These are phyloP conservation scores for Druceiella hillmani DNA, from an alignment of 2,888 invertebrate genomes.

Conservation along the genomic window DNA sequence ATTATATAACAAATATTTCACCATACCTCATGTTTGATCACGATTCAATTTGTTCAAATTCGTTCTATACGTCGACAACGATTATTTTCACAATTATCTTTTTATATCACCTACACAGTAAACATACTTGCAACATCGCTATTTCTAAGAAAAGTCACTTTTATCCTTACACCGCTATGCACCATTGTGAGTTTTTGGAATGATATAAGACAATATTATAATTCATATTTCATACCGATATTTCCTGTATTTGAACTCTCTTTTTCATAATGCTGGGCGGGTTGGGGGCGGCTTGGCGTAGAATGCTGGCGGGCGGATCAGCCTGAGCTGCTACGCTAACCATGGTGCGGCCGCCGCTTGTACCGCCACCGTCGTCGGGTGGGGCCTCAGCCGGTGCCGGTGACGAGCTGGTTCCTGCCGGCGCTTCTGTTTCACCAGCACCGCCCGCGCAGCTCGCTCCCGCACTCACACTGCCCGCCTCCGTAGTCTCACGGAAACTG, in stretches of 20 bases:
- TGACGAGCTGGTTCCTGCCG: conserved; percentile 46
- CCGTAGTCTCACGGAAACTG: conserved; percentile 41
- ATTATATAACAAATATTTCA: no score
- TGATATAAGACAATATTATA: no score
- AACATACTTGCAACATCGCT: no score
- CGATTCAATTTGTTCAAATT: no score
- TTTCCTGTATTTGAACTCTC: conserved; percentile 89
- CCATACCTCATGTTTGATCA: no score
- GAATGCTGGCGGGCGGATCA: conserved; percentile 35
- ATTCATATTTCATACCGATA: conserved; percentile 88
- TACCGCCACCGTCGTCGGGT: conserved; percentile 54
- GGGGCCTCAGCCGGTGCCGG: conserved; percentile 30
- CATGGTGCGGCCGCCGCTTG: conserved; percentile 51
- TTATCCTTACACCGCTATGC: no score
- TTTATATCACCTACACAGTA: no score
- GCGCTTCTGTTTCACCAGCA: conserved; percentile 33
- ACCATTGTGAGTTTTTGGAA: no score
- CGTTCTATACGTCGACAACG: no score
- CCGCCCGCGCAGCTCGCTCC: conserved; percentile 33
- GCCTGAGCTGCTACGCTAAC: conserved; percentile 56
- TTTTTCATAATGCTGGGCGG: conserved; percentile 79
- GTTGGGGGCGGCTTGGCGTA: conserved; percentile 47
- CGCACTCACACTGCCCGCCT: conserved; percentile 40
- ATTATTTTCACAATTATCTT: no score
- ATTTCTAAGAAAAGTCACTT: no score